A percentile compares a stretch with the other conserved stretches of the same genome.
phyloP scores from a whole-genome alignment of 2,797 vertebrate genomes.

The Xyrichtys novacula region DNA sequence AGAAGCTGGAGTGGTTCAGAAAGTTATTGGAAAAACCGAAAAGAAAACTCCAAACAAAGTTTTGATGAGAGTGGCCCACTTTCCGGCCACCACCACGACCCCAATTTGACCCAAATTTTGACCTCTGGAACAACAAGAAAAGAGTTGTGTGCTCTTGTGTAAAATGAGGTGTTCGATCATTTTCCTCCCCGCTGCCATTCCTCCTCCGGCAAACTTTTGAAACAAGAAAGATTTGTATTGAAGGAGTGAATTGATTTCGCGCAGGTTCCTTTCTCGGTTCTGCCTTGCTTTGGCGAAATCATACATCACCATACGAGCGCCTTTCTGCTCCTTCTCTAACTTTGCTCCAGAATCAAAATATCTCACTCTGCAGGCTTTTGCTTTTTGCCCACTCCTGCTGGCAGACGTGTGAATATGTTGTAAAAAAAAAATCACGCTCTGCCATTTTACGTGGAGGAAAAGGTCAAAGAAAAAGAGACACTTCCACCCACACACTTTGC shows the following conservation, averaged over 20 bases:
- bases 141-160: background rate
- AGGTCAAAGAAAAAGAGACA: constrained; percentile 34
- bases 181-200: constrained; percentile 22
- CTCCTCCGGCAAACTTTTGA: constrained; percentile 30
- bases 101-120: background rate
- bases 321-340: background rate
- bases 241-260: constrained; percentile 41
- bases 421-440: background rate
- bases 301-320: constrained; percentile 24
- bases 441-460: constrained; percentile 7
- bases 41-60: background rate
- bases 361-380: constrained; percentile 4
- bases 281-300: background rate
- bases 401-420: constrained; percentile 21
- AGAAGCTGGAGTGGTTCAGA: too few species aligned
- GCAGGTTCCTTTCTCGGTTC: constrained; percentile 10
- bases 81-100: background rate
- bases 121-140: background rate
- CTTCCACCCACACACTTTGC: constrained; percentile 25
- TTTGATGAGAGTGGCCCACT: background rate
- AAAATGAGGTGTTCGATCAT: constrained; percentile 25
- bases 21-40: background rate
- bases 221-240: constrained; percentile 33
- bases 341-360: constrained; percentile 23
- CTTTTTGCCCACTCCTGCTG: constrained; percentile 32